These are phyloP conservation scores for Zelleria hepariella DNA, from an alignment of 2,888 invertebrate species.

Conservation along the genomic window DNA sequence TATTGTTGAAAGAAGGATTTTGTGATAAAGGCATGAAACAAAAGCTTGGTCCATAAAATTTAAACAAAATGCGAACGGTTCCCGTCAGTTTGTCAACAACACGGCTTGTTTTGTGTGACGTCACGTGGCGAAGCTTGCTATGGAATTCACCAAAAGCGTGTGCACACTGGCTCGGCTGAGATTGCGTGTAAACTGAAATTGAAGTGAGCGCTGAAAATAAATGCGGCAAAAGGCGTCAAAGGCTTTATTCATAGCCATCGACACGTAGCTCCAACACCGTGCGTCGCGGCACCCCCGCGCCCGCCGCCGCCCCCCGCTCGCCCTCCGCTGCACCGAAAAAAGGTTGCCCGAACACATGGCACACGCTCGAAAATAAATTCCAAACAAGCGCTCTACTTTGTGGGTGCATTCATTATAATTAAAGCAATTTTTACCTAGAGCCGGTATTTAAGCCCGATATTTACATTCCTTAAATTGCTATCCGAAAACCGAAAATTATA, in stretches of 20 bases:
- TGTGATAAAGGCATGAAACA: background rate
- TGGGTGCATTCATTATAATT: constrained; percentile 2
- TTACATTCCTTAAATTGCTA: background rate
- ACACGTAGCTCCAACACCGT: constrained; percentile 31
- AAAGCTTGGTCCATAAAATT: background rate
- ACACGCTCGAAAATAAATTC: constrained; percentile 20
- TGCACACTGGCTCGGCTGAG: constrained; percentile 18
- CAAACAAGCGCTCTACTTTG: constrained; percentile 11
- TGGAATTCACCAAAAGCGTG: constrained; percentile 2
- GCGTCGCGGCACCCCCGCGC: constrained; percentile 10
- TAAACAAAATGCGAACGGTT: background rate
- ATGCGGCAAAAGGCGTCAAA: constrained; percentile 59
- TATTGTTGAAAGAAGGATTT: too few species aligned
- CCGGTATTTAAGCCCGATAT: background rate
- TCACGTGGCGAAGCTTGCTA: background rate
- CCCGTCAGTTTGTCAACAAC: background rate
- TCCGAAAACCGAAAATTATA: background rate
- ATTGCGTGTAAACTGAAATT: constrained; percentile 49
- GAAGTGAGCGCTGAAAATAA: constrained; percentile 50
- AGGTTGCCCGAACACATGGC: constrained; percentile 22
- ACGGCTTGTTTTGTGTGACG: background rate
- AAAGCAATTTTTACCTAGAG: background rate
- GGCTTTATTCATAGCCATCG: constrained; percentile 57
- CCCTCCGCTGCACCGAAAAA: constrained; percentile 26
- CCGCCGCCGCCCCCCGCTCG: constrained; percentile 14